Evolutionary conservation across 2,888 invertebrate species (phyloP).

Genomic region (Acronicta leporina): DNA sequence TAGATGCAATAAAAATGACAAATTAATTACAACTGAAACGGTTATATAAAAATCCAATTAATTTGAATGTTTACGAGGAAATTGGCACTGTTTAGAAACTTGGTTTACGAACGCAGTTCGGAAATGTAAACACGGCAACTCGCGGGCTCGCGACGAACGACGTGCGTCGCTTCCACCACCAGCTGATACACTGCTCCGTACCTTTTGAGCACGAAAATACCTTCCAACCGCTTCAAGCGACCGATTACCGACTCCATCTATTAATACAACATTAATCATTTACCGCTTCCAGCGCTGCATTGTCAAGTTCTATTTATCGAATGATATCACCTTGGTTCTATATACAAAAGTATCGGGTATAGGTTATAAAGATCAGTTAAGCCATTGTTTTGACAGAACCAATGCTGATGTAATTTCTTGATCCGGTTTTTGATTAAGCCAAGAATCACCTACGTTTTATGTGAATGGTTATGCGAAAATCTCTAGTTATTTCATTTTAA

Average conservation of each 20-base stretch:
- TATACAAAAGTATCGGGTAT: slow-evolving; percentile 40
- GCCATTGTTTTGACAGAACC: slow-evolving; percentile 45
- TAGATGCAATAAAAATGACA: slow-evolving; percentile 37
- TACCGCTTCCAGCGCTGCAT: slow-evolving; percentile 61
- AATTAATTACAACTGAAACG: slow-evolving; percentile 41
- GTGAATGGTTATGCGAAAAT: slow-evolving; percentile 16
- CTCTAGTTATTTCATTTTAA: slow-evolving; percentile 11
- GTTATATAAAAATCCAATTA: slow-evolving; percentile 34
- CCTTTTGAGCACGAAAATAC: slow-evolving; percentile 64
- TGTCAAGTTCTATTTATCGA: slow-evolving; percentile 42
- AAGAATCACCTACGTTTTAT: slow-evolving; percentile 20
- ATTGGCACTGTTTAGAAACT: slow-evolving; percentile 52
- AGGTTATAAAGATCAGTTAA: slow-evolving; percentile 43
- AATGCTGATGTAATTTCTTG: slow-evolving; percentile 40
- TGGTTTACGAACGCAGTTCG: slow-evolving; percentile 32
- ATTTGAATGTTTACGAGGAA: slow-evolving; percentile 35
- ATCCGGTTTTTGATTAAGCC: slow-evolving; percentile 36
- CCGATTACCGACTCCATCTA: slow-evolving; percentile 40
- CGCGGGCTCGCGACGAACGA: slow-evolving; percentile 63
- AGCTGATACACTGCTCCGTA: slow-evolving; percentile 74
- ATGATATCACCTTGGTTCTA: slow-evolving; percentile 52
- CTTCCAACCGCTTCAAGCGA: slow-evolving; percentile 67
- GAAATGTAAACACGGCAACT: slow-evolving; percentile 66
- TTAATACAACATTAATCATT: slow-evolving; percentile 35
- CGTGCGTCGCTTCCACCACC: slow-evolving; percentile 72